Evolutionary conservation across 2,888 invertebrate genomes (phyloP), one percentile per base, ranked within the genome.

Genomic region (Tachina lurida): DNA sequence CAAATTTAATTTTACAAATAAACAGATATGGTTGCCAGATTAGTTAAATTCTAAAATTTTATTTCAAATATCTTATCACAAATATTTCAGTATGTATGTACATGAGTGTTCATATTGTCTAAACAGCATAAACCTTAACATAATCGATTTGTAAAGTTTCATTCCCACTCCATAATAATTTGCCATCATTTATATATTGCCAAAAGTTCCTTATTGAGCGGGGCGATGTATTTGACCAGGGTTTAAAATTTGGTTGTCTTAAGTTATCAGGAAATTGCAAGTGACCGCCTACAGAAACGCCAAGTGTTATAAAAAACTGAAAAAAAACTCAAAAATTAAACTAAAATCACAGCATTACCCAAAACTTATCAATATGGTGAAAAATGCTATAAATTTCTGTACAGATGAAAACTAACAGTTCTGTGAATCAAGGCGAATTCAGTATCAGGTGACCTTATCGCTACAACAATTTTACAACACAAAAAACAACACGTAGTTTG

Each of bases 231-330:
- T 97, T 97, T 43, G 86, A 93, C 96, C 97, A 98, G 0, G 97
- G 97, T 90, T 97, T 97, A 0, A 84, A 85, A 58, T 87, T 88
- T 49, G 67, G 89, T 31, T 12, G 47, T 22, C 7, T 56, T 45
- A 86, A 77, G 17, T 89, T 89, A 88, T 97, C 96, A 0, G 95
- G 94, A 90, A 97, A 97, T 90, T 95, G 95, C 39, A 95, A 94
- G 13, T 95, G 92, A 0, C 97, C 97, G 0, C 97, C 97, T 54
- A 96, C 96, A 52, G 96, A 96, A 7, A 97, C 93, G 0, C 97
- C 97, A 77, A 97, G 90, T 2, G 96, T 94, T 12, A 97, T 92
- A 91, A 95, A 96, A 93, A 97, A 97, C 96, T 97, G 92, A 43
- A 91, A 87, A 52, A 17, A 10, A 4, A 31, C 3, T 31, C 31